Percentiles rank a stretch among this genome's conserved stretches.
Conservation (phyloP, 1,140 invertebrate genomes). For the Cydia fagiglandana region DNA sequence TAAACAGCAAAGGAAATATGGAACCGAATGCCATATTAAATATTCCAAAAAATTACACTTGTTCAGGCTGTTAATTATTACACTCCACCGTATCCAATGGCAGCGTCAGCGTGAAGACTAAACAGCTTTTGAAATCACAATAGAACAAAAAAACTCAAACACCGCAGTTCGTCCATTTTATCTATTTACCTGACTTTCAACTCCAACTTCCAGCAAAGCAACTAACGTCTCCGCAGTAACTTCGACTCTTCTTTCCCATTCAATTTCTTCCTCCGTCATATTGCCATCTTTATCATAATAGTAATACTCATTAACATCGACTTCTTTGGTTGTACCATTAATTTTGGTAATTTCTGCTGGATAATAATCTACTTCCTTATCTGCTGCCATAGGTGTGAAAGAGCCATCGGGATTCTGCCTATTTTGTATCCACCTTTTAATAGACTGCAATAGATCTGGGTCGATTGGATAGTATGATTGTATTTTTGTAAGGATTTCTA, state of each 20-base stretch:
- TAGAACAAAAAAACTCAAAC: background rate
- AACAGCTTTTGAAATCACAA: background rate
- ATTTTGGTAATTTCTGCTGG: constrained; percentile 63
- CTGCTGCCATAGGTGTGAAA: constrained; percentile 79
- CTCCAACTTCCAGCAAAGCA: constrained; percentile 80
- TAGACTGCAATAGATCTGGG: constrained; percentile 78
- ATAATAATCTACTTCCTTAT: constrained; percentile 78
- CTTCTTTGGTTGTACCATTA: constrained; percentile 59
- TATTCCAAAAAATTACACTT: background rate
- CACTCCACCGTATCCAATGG: too few relatives aligned
- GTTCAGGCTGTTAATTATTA: too few relatives aligned
- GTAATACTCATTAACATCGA: constrained; percentile 69
- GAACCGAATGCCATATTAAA: background rate
- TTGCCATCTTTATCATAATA: constrained; percentile 76
- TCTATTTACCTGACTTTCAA: constrained; percentile 79
- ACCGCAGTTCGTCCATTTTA: background rate
- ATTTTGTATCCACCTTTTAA: constrained; percentile 81
- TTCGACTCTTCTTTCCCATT: constrained; percentile 79
- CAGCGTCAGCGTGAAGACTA: too few relatives aligned
- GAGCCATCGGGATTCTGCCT: constrained; percentile 81
- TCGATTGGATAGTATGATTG: constrained; percentile 81
- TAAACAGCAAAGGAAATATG: background rate
- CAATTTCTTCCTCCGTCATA: constrained; percentile 69
- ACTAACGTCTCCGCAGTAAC: constrained; percentile 81
- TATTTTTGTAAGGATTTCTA: constrained; percentile 81